Evolutionary conservation across 53 echinoderm and acorn worm species (phyloP), one percentile per base, ranked within the genome.

Genomic region (Antedon mediterranea): DNA sequence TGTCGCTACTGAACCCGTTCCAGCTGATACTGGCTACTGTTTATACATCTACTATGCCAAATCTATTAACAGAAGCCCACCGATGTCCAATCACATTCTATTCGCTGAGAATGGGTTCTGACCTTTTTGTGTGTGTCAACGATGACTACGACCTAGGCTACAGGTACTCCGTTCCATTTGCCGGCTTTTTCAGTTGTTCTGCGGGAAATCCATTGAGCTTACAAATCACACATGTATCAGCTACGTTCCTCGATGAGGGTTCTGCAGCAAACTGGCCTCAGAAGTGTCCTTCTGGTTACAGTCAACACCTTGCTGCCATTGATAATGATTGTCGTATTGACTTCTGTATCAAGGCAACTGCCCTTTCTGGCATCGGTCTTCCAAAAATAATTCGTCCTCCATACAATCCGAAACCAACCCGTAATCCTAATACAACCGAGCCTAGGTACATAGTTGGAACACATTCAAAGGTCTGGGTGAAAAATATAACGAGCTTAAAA

Each of bases 141-240:
- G 84, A 85, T 71, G 85, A 85, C 26, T 85, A 80, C 57, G 85
- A 85, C 30, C 71, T 80, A 3, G 85, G 85, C 26, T 32, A 71
- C 34, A 32, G 79, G 71, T 80, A 75, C 72, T 31, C 85, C 0
- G 57, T 80, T 28, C 85, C 85, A 15, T 85, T 85, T 71, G 85
- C 80, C 23, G 85, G 85, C 30, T 85, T 85, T 70, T 80, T 80
- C 34, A 85, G 80, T 79, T 85, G 85, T 74, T 37, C 32, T 73
- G 37, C 80, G 28, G 85, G 85, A 20, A 85, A 85, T 32, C 80
- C 85, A 70, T 79, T 85, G 15, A 31, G 32, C 20, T 30, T 71
- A 29, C 78, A 73, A 11, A 3, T 13, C 2, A 57, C 15, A 3
- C 34, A 78, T 73, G 78, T 72, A 74, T 28, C 78, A 31, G 28